Evolutionary conservation across 2,888 invertebrate genomes (phyloP), one percentile per base, ranked within the genome.

Genomic region (Dicyrtoma fusca): DNA sequence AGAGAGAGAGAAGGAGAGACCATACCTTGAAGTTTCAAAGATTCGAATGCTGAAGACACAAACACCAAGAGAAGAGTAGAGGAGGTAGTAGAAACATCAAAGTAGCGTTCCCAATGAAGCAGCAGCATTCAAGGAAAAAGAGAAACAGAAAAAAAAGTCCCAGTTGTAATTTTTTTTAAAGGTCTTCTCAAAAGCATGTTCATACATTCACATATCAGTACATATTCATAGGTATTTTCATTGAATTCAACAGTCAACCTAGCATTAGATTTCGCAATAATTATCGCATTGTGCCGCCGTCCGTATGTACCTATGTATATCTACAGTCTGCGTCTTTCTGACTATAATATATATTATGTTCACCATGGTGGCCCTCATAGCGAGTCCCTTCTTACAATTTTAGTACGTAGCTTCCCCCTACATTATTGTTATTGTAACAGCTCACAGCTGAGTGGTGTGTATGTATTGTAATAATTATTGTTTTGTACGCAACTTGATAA

Each of bases 31-130:
- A 19, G 26, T 64, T 64, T 49, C 65, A 49, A 51, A 53, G 26
- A 26, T 51, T 64, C 47, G n/a, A 51, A 34, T 65, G 51, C 49
- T 51, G 51, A 51, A 51, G 65, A 65, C 47, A 25, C 26, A 51
- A 49, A 21, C 49, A 44, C 19, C 63, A 47, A 34, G 45, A 47
- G 45, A 34, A 44, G 19, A 47, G 34, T 10, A 45, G 62, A n/a
- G n/a, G 19, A n/a, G 19, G 61, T 61, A 61, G 61, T 11, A 19
- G 61, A 34, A 61, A 11, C 10, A 57, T 23, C 26, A 57, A 21
- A 44, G 26, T 19, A 61, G 61, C 42, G 55, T 44, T 61, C 61
- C 61, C 61, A 61, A 61, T 61, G 19, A 61, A 61, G 61, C 44
- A 61, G 59, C 59, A 59, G 61, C 44, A 61, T 42, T 26, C 10